Evolutionary conservation across 2,113 vertebrate genomes (phyloP).

Genomic region (Alligator mississippiensis): DNA sequence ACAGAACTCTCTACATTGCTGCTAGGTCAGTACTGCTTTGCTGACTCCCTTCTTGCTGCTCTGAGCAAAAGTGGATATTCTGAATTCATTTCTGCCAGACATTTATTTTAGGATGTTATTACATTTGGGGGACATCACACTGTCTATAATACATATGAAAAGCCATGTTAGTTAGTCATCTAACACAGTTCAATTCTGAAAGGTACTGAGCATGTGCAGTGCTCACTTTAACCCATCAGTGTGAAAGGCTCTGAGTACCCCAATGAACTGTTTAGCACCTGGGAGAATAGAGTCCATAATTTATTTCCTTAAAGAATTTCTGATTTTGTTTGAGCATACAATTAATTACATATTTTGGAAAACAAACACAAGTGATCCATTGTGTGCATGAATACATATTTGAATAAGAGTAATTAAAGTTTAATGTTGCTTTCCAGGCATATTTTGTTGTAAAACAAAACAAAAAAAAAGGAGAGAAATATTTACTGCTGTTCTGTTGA

Average conservation of each 20-base stretch:
- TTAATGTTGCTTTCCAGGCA: not conserved
- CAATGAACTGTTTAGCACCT: not conserved
- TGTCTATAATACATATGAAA: not conserved
- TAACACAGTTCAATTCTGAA: not conserved
- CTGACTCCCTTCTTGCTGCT: not conserved
- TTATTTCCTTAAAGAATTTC: not conserved
- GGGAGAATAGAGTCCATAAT: not conserved
- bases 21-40: conserved; percentile 84
- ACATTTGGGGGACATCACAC: not conserved
- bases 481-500: not conserved
- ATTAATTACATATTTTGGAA: conserved; percentile 27
- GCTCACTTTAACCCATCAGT: not conserved
- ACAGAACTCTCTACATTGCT: conserved; percentile 93
- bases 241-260: not conserved
- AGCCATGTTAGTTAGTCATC: not conserved
- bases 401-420: not conserved
- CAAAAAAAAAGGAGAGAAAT: not conserved
- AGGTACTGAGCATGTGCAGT: not conserved
- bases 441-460: conserved; percentile 1
- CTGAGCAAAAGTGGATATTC: not conserved
- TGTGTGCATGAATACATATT: not conserved
- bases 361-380: conserved; percentile 25
- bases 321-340: not conserved
- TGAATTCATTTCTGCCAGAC: not conserved
- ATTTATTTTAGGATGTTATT: not conserved